Base-by-base conservation (phyloP, 1,140 invertebrate genomes). In the Bombus affinis region DNA sequence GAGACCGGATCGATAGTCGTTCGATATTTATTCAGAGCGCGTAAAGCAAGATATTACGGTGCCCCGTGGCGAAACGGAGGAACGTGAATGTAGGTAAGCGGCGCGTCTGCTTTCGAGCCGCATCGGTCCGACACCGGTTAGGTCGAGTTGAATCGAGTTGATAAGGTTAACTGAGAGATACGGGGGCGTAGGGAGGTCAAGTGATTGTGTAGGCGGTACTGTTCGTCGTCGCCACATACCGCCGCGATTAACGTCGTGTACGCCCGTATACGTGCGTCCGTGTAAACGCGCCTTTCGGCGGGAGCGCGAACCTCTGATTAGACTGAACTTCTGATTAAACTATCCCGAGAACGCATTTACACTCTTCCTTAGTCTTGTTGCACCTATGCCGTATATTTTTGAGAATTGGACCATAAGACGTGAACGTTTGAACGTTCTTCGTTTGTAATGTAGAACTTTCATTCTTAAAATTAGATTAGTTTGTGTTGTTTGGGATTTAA, bases 101-200 rank as follows among this genome's bases (percentile, higher is more conserved):
- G 82, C 74, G 42, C 73, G 72, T 65, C 57, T 68, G 66, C n/a
- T 37, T 72, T 72, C 70, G 72, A 81, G 81, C 47, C n/a, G 83
- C 88, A 80, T 81, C 85, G 89, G 87, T 44, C 85, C 79, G 84
- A 84, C 88, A 82, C 88, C 92, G 91, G 92, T 94, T 94, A 92
- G 92, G 89, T 93, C 91, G 90, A 93, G 91, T 94, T 92, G 92
- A 93, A 91, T 92, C 92, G 89, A 93, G 91, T 95, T 95, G 93
- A 95, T 95, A 95, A 94, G 94, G 94, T 95, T 95, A 95, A 95
- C 92, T 94, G 89, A 91, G 90, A 93, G 92, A 93, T 94, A 93
- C 91, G 94, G 93, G 92, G 93, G 94, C 94, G 93, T 94, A 87
- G 93, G 84, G 93, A 95, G 94, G 94, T 95, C 94, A 95, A 95